A percentile compares a stretch with the other conserved stretches of the same genome.
These are phyloP conservation scores for Narcine bancroftii DNA, from an alignment of 2,113 vertebrate species.

Conservation along the genomic window DNA sequence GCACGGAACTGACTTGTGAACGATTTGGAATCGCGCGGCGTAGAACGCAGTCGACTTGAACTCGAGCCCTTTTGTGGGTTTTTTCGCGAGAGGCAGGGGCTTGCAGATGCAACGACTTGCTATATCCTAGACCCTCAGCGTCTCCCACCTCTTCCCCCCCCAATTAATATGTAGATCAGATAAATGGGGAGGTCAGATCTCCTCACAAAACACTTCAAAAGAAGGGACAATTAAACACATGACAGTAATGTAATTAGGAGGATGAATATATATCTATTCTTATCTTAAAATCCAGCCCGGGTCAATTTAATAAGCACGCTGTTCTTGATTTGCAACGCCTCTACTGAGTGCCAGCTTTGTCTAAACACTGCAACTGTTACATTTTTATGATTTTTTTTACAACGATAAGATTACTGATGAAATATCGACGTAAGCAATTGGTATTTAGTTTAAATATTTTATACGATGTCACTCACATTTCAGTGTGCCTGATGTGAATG, in stretches of 20 bases:
- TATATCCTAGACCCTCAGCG: constrained; percentile 22
- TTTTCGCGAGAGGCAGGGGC: constrained; percentile 26
- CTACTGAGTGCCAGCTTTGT: constrained; percentile 5
- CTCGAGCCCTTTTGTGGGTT: background rate
- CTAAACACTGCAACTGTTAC: background rate
- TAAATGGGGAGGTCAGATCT: constrained; percentile 56
- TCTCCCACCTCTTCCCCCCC: constrained; percentile 29
- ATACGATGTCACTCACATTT: background rate
- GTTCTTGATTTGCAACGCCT: constrained; percentile 23
- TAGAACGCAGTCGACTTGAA: background rate
- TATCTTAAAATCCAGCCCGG: constrained; percentile 27
- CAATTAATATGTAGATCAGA: constrained; percentile 67
- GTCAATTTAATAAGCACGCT: constrained; percentile 22
- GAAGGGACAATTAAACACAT: constrained; percentile 51
- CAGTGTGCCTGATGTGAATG: background rate
- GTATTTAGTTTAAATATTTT: background rate
- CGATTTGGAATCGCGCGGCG: no score
- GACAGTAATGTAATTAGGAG: constrained; percentile 55
- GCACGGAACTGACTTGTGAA: background rate
- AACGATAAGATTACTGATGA: background rate
- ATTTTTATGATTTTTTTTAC: background rate
- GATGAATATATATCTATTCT: constrained; percentile 51
- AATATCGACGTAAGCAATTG: background rate
- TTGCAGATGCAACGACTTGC: constrained; percentile 26
- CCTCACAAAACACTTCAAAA: constrained; percentile 50